Percentiles rank a stretch among this genome's conserved stretches.
Evolutionary conservation across 2,797 vertebrate species (phyloP).

Genomic region (Rhabdophis nuchalis): DNA sequence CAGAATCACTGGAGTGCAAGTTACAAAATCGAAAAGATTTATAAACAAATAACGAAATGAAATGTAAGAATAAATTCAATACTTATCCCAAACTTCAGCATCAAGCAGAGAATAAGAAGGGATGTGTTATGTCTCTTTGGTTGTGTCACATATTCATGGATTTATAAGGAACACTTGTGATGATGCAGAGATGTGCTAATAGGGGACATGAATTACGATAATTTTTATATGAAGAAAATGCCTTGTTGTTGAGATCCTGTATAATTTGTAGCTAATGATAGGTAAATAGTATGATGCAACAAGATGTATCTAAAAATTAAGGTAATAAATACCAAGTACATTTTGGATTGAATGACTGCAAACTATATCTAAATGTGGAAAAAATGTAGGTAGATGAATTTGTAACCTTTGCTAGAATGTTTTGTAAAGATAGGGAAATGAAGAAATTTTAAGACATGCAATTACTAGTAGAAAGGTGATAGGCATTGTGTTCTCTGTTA

Average conservation of each 20-base stretch:
- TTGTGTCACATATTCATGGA: background rate
- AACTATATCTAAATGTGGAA: background rate
- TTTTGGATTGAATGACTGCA: background rate
- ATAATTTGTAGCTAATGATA: background rate
- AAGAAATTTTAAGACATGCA: background rate
- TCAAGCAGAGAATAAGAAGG: background rate
- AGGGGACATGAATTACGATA: background rate
- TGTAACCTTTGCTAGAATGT: background rate
- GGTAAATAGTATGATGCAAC: background rate
- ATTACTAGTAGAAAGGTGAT: background rate
- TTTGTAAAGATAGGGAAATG: background rate
- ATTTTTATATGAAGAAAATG: background rate
- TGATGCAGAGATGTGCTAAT: background rate
- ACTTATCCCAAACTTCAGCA: background rate
- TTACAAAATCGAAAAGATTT: background rate
- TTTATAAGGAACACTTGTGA: background rate
- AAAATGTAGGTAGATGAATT: background rate
- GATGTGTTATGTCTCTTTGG: background rate
- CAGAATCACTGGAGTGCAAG: background rate
- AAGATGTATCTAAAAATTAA: background rate
- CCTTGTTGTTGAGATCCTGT: background rate
- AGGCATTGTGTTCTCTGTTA: background rate
- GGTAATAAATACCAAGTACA: background rate
- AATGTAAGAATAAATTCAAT: background rate
- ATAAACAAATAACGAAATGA: background rate